phyloP scores from a whole-genome alignment of 2,113 vertebrate species.

The Odobenus rosmarus region DNA sequence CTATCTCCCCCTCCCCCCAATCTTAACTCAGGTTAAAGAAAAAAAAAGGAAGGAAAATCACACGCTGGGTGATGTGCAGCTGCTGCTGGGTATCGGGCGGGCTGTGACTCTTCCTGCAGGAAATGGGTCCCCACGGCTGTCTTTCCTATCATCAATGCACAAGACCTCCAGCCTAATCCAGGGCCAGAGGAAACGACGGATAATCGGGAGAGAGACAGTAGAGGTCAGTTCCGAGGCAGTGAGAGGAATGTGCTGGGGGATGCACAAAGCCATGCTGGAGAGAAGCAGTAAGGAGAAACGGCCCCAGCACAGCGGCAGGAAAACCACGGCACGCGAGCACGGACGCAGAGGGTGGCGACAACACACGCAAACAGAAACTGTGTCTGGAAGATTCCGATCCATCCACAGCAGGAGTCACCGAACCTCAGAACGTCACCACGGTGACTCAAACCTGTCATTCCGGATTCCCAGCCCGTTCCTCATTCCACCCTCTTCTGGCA shows the following conservation, averaged over 20 bases:
- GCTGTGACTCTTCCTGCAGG: background rate
- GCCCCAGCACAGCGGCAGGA: background rate
- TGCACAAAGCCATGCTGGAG: background rate
- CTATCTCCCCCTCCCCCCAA: accelerated
- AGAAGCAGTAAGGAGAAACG: background rate
- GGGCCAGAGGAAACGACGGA: background rate
- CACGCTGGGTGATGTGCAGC: background rate
- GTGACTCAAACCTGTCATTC: background rate
- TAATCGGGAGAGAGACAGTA: background rate
- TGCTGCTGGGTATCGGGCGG: background rate
- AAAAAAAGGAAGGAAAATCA: background rate
- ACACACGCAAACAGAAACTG: background rate
- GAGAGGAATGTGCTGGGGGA: background rate
- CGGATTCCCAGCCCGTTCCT: background rate
- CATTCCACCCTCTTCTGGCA: accelerated
- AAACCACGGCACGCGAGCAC: background rate
- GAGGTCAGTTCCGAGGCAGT: background rate
- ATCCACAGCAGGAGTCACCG: background rate
- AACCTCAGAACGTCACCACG: accelerated
- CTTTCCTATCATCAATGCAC: background rate
- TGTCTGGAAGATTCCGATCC: background rate
- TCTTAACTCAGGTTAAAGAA: background rate
- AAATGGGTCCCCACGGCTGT: background rate
- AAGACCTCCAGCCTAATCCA: background rate
- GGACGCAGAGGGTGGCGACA: background rate